Conservation (phyloP, 1,140 invertebrate species). For the Drosophila pseudoobscura region DNA sequence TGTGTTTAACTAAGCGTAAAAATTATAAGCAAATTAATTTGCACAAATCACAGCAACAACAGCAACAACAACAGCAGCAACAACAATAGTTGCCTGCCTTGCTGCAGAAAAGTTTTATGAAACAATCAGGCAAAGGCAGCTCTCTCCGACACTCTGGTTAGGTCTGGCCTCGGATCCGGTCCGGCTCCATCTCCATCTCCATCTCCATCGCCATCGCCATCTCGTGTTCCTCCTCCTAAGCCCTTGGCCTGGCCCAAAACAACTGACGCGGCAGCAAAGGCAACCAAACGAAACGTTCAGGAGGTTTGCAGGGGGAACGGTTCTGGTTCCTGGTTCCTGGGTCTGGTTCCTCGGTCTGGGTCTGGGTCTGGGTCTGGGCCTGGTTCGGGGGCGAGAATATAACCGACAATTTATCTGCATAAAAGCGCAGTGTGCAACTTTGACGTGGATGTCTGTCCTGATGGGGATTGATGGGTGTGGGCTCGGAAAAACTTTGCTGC, state of each 20-base stretch:
- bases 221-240: constrained; percentile 18
- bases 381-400: constrained; percentile 23
- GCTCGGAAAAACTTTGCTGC: constrained; percentile 62
- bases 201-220: too few relatives aligned
- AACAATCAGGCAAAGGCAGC: constrained; percentile 72
- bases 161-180: constrained; percentile 22
- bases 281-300: constrained; percentile 59
- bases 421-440: constrained; percentile 81
- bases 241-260: constrained; percentile 37
- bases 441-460: constrained; percentile 68
- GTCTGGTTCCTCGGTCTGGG: not conserved
- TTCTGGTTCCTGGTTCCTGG: too few relatives aligned
- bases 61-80: constrained; percentile 29
- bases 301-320: constrained; percentile 8
- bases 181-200: constrained; percentile 12
- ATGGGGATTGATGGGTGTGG: constrained; percentile 72
- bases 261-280: constrained; percentile 57
- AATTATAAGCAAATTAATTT: constrained; percentile 82
- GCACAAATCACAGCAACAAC: constrained; percentile 71
- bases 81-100: constrained; percentile 69
- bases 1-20: constrained; percentile 82
- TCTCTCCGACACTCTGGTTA: constrained; percentile 36
- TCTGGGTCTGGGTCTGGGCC: too few relatives aligned
- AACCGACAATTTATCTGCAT: constrained; percentile 81
- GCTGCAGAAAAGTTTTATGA: constrained; percentile 75